Conservation (phyloP, 2,113 vertebrate genomes). For the Coturnix japonica region DNA sequence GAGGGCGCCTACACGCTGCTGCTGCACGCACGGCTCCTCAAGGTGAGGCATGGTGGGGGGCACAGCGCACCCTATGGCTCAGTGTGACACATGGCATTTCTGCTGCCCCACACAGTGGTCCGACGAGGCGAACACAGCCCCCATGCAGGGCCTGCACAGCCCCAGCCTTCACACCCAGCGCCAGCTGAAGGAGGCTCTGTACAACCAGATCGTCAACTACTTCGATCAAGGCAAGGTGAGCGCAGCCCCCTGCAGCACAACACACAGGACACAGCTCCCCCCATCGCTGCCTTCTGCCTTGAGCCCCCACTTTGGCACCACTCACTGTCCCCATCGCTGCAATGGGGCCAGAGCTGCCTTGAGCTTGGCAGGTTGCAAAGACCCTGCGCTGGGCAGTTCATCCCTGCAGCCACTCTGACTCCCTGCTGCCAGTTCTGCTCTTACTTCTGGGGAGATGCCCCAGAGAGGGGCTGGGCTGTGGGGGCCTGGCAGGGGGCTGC, state of each 20-base stretch:
- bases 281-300: accelerated
- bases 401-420: not conserved
- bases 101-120: conserved; percentile 18
- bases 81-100: not conserved
- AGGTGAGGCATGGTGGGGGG: not conserved
- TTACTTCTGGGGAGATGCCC: not conserved
- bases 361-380: not conserved
- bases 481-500: not conserved
- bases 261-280: too few relatives aligned
- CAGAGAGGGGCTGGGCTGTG: too few relatives aligned
- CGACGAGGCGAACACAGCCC: not conserved
- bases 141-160: not conserved
- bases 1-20: conserved; percentile 67
- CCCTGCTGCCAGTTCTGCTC: not conserved
- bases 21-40: conserved; percentile 54
- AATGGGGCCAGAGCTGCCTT: not conserved
- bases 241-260: accelerated
- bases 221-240: conserved; percentile 72
- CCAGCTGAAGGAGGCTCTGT: conserved; percentile 70
- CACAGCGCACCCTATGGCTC: not conserved
- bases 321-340: accelerated
- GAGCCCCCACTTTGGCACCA: not conserved
- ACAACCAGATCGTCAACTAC: conserved; percentile 66
- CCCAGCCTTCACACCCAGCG: conserved; percentile 57
- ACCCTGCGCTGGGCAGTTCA: not conserved